Evolutionary conservation across 1,140 invertebrate species (phyloP).

Genomic region (Euura lappo): DNA sequence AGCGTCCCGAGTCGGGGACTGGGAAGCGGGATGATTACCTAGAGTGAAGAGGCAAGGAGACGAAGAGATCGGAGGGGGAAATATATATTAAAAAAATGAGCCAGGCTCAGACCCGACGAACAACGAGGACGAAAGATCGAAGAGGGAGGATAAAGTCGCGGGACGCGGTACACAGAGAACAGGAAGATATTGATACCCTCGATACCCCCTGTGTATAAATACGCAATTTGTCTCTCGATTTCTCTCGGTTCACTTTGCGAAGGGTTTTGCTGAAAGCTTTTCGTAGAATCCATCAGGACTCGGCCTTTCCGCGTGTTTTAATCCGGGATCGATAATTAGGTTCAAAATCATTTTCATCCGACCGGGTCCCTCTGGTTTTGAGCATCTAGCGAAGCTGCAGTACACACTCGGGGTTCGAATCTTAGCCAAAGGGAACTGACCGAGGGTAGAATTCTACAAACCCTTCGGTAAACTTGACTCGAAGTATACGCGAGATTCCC

Average conservation of each 20-base stretch:
- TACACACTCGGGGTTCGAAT: too few relatives aligned
- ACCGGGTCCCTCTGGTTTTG: too few relatives aligned
- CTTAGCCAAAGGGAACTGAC: too few relatives aligned
- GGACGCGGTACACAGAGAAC: neutral
- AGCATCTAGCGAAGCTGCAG: too few relatives aligned
- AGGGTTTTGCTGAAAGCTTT: neutral
- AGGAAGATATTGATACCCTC: conserved; percentile 11
- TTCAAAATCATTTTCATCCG: too few relatives aligned
- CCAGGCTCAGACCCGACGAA: conserved; percentile 11
- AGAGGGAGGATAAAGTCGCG: neutral
- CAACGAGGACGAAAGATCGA: conserved; percentile 14
- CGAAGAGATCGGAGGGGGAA: neutral
- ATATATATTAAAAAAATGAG: conserved; percentile 12
- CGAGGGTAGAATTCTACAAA: too few relatives aligned
- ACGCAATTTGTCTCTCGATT: conserved; percentile 13
- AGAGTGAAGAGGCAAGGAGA: conserved; percentile 16
- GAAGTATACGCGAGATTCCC: too few relatives aligned
- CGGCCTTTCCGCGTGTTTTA: too few relatives aligned
- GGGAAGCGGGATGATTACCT: conserved; percentile 9
- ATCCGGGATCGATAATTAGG: too few relatives aligned
- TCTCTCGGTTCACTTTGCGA: neutral
- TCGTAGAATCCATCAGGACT: neutral
- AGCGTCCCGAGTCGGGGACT: neutral
- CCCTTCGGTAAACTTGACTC: too few relatives aligned
- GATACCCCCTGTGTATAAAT: neutral